phyloP scores from a whole-genome alignment of 2,888 invertebrate genomes.

The Nomada hirtipes region DNA sequence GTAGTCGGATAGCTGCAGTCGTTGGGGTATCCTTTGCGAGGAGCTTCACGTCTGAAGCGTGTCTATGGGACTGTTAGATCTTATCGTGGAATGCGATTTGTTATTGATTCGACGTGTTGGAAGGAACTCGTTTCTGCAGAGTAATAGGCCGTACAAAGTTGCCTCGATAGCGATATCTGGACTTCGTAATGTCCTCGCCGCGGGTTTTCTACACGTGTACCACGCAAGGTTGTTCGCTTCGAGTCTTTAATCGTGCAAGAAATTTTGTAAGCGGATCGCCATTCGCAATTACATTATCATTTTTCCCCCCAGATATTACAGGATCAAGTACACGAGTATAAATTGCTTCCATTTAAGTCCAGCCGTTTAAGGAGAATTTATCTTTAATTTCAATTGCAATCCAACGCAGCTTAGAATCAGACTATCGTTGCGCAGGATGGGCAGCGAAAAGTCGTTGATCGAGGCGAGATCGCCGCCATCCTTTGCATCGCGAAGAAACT shows the following conservation, averaged over 20 bases:
- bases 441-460: slow-evolving; percentile 60
- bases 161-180: not conserved
- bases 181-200: not conserved
- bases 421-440: slow-evolving; percentile 22
- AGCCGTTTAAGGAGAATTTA: not conserved
- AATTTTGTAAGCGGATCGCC: not conserved
- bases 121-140: slow-evolving; percentile 17
- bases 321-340: not conserved
- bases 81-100: slow-evolving; percentile 32
- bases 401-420: slow-evolving; percentile 19
- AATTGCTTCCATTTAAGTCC: not conserved
- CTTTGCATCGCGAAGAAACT: slow-evolving; percentile 41
- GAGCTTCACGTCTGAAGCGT: slow-evolving; percentile 10
- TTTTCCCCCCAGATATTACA: not conserved
- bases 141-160: not conserved
- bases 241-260: not conserved
- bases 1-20: not conserved
- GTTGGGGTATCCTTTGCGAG: slow-evolving; percentile 37
- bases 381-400: not conserved
- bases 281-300: not conserved
- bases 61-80: slow-evolving; percentile 28
- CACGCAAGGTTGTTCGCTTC: not conserved
- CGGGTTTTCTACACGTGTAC: not conserved
- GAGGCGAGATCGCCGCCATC: slow-evolving; percentile 44
- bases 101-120: slow-evolving; percentile 37